Evolutionary conservation across 2,888 invertebrate genomes (phyloP), one percentile per base, ranked within the genome.

Genomic region (Yponomeuta plumbellus): DNA sequence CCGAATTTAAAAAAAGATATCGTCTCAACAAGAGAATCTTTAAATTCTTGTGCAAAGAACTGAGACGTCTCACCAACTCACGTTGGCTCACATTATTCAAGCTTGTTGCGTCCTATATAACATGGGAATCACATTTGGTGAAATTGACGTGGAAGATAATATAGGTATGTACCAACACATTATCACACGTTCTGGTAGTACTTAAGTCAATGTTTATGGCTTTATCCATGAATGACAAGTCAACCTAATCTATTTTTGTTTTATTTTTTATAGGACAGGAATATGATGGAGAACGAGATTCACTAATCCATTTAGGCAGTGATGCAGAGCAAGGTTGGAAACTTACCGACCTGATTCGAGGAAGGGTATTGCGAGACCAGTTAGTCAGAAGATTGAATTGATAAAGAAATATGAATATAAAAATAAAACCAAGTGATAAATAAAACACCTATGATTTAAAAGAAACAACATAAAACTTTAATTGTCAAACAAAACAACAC

Each of bases 81-180:
- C 5, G 6, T 34, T 34, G 34, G 34, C 5, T 8, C 34, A 34
- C 34, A 75, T 76, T 44, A 72, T 76, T n/a, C 63, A 68, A 61
- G 72, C 76, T 4, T 77, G 75, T 67, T 68, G 69, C 66, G 73
- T 74, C 10, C 66, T 76, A 21, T 72, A 76, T 56, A 76, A 76
- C 63, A 56, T 74, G 4, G 70, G 69, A 21, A 57, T 70, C 5
- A 23, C 70, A 17, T 71, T 66, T 67, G 66, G 65, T 34, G 58
- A 69, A 0, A 67, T 68, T 20, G 40, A 44, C 40, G 64, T 40
- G 44, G 66, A 64, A 52, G 67, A 20, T 23, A 26, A 17, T 21
- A 11, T 1, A 2, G 26, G 61, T 61, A 11, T 22, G 61, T 26
- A 61, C 20, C 1, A 21, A 20, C 20, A 21, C 58, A 11, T 17